Evolutionary conservation across 37 sponge, comb jelly and placozoan species (phyloP), one percentile per base, ranked within the genome.

Genomic region (Eunapius fragilis): DNA sequence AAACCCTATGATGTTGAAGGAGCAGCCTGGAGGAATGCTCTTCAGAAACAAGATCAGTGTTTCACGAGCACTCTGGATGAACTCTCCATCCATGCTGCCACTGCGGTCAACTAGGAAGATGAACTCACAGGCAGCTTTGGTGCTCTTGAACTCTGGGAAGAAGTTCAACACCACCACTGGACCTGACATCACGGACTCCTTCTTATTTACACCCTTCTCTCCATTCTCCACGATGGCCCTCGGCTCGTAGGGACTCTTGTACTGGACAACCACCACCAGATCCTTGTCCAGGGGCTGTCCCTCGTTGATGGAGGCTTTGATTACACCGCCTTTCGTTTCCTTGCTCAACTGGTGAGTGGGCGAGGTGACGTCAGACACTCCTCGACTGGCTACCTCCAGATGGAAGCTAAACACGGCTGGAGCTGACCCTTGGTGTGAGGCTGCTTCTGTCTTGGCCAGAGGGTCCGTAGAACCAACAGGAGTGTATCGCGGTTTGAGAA

Each of bases 1-100:
- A 89, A 93, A 93, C 5, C 93, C 87, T 19, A 93, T 68, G 70
- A 93, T 93, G 89, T 93, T 93, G 83, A 93, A 89, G 72, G 49
- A 82, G 33, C 82, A 82, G 25, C 80, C 87, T 50, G 76, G 68
- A 58, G 89, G 89, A 34, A 93, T 23, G 74, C 86, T 77, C 72
- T 89, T 89, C 27, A 89, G 72, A 48, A 89, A 93, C 24, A 89
- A 77, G 47, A 79, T 67, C 25, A 92, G 86, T 24, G 93, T 79
- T 27, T 87, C 82, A n/a, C 81, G 67, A 32, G 89, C 89, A 35
- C 78, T 70, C 37, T 81, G 32, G 78, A 92, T 92, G 70, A 70
- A 76, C 7, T 27, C 36, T 28, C 92, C 92, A 24, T 84, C 47
- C 93, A 92, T 92, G 31, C 82, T 81, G 31, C 93, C 93, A 75